These are phyloP conservation scores for Drosophila monieri DNA, from an alignment of 2,888 invertebrate species.

Conservation along the genomic window DNA sequence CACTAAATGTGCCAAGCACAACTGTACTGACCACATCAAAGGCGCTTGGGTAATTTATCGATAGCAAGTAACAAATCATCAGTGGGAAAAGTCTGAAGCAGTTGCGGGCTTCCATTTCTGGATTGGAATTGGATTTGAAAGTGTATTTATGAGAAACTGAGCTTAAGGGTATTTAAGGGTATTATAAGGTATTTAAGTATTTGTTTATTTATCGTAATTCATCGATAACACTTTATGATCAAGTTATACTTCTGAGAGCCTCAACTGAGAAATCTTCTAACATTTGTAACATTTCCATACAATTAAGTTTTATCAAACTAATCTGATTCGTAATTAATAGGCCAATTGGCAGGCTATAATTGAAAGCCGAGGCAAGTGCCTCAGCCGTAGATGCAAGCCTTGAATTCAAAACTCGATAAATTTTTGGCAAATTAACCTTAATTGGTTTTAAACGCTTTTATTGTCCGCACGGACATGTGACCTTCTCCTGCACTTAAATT, in stretches of 20 bases:
- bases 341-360: constrained; percentile 28
- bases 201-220: too few species aligned
- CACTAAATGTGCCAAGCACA: constrained; percentile 27
- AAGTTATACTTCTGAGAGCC: background rate
- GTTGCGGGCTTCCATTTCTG: background rate
- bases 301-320: constrained; percentile 23
- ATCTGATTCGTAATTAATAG: constrained; percentile 1
- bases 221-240: too few species aligned
- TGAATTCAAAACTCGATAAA: constrained; percentile 7
- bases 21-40: constrained; percentile 25
- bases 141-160: background rate
- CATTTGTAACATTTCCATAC: constrained; percentile 12
- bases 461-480: constrained; percentile 15
- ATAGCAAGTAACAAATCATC: constrained; percentile 6
- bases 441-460: constrained; percentile 23
- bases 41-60: background rate
- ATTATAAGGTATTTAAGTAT: too few species aligned
- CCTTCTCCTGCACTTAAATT: background rate
- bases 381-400: background rate
- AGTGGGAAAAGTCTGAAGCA: background rate
- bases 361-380: constrained; percentile 21
- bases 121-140: background rate
- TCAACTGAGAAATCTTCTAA: background rate
- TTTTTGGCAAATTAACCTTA: constrained; percentile 24
- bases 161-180: too few species aligned